phyloP scores from a whole-genome alignment of 2,113 vertebrate species.

The Cacatua alba region DNA sequence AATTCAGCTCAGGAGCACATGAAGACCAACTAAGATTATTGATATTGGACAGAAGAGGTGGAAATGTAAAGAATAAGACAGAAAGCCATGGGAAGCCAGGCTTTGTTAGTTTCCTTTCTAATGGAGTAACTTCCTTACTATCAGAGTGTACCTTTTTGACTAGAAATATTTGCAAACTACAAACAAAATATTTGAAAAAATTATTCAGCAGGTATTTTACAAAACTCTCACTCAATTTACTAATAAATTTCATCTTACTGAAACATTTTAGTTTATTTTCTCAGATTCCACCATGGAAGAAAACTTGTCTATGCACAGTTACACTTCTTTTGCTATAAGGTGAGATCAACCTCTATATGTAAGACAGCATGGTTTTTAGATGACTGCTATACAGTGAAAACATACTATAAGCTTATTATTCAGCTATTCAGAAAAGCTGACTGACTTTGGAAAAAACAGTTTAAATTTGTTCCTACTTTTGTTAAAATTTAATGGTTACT shows the following conservation, averaged over 20 bases:
- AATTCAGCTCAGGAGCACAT: background rate
- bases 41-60: background rate
- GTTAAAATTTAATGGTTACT: background rate
- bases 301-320: background rate
- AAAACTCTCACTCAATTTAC: background rate
- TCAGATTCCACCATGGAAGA: background rate
- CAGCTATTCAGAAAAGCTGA: background rate
- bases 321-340: background rate
- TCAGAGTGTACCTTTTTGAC: background rate
- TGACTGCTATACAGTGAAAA: background rate
- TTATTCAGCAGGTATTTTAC: background rate
- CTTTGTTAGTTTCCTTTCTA: background rate
- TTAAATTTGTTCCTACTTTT: background rate
- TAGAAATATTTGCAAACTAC: background rate
- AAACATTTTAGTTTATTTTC: background rate
- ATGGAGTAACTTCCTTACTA: background rate
- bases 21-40: background rate
- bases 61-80: background rate
- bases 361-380: fast-evolving
- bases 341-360: background rate
- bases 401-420: background rate
- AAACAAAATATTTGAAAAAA: background rate
- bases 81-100: background rate
- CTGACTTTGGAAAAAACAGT: background rate
- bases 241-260: background rate